Evolutionary conservation across 2,797 vertebrate species (phyloP), one percentile per base, ranked within the genome.

Genomic region (Enteromius treurensis): DNA sequence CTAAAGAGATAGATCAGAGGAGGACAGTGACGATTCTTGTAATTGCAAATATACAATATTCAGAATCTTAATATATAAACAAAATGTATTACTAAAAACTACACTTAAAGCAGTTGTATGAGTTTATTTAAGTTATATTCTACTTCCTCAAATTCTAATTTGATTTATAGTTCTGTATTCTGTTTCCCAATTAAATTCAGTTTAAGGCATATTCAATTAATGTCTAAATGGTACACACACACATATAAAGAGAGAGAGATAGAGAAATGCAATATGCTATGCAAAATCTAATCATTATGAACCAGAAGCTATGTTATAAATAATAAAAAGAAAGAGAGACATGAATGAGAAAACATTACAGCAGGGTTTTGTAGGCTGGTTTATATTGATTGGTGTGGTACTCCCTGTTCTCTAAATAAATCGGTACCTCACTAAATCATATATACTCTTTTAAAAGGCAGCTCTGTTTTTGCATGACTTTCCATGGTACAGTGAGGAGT

Each of bases 1-100:
- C 95, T 95, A 88, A 29, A 68, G 26, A 64, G 51, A 11, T 7
- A 55, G 21, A 55, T 42, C 14, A 55, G 21, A 58, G 8, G 32
- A 15, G 9, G 19, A n/a, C 17, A 34, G 64, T 49, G 40, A 17
- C 42, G 51, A 21, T 75, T 11, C 14, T 23, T 51, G 26, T 51
- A 55, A 76, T 58, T 2, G 21, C 29, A 51, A 19, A 73, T 32
- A 32, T 51, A 29, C 60, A 17, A 64, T 64, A 64, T 64, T 32
- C 5, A 15, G 5, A 32, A 17, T 32, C 13, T 29, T 2, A 29
- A 64, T 3, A 17, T 32, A 64, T 32, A 64, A 32, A 32, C 4
- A 5, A 26, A 15, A 64, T 32, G 60, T 32, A 64, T 64, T 64
- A 32, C 14, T 32, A 21, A 67, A 21, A 11, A 10, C 8, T 67